These are phyloP conservation scores for Melanotaenia maccullochi DNA, from an alignment of 2,797 vertebrate species.

Conservation along the genomic window DNA sequence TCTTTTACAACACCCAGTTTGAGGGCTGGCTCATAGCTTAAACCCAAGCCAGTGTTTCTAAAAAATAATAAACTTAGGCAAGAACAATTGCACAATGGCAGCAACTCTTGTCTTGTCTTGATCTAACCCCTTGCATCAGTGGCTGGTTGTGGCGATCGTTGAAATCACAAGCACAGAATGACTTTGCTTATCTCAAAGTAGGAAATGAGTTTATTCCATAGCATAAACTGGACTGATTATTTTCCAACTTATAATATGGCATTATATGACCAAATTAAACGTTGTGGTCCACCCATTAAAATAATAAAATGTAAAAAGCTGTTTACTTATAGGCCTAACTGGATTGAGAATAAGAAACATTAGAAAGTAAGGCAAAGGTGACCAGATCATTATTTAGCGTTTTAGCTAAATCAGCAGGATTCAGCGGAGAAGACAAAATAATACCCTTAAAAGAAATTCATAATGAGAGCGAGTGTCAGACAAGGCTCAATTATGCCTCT, in stretches of 20 bases:
- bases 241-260: too few relatives aligned
- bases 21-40: not conserved
- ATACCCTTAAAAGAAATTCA: not conserved
- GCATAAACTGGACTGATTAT: too few relatives aligned
- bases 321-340: not conserved
- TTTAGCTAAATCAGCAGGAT: not conserved
- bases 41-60: not conserved
- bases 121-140: not conserved
- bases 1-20: too few relatives aligned
- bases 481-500: too few relatives aligned
- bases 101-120: not conserved
- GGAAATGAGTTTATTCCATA: too few relatives aligned
- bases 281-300: not conserved
- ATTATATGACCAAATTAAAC: not conserved
- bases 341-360: not conserved
- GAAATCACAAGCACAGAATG: not conserved
- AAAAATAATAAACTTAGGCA: not conserved
- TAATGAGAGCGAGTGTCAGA: not conserved
- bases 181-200: too few relatives aligned
- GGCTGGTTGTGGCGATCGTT: not conserved
- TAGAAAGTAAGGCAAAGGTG: not conserved
- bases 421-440: not conserved
- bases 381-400: not conserved
- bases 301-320: not conserved
- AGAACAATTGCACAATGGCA: not conserved